Evolutionary conservation across 2,888 invertebrate genomes (phyloP), one percentile per base, ranked within the genome.

Genomic region (Sminthurides aquaticus): DNA sequence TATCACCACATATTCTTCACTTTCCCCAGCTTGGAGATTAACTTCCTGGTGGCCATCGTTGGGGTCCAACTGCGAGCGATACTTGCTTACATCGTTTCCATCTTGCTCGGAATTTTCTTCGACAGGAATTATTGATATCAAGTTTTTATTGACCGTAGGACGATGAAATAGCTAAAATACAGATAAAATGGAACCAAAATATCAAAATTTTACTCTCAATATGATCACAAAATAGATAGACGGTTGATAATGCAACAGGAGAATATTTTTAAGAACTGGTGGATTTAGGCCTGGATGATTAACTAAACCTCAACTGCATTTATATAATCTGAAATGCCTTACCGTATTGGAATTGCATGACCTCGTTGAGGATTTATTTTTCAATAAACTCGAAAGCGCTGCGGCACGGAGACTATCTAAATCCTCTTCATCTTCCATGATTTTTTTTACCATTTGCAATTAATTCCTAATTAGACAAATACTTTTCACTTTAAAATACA

Each of bases 351-450:
- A 60, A 34, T 61, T 61, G 25, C 60, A 62, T 15, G 64, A 43
- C 49, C 64, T 49, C 3, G 58, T 64, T 2, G 57, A 43, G 2
- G 64, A 57, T 49, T 67, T 67, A 34, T 70, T 72, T 49, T 61
- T 68, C 18, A 68, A 63, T 25, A 72, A 27, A 59, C 67, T 65
- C n/a, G 62, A 64, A 15, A 72, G 49, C 11, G 72, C 72, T 15
- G 70, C 70, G 27, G 69, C 69, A 22, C 72, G 57, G 28, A 72
- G 60, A 52, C 64, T 57, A 26, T 72, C 72, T 63, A 72, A 61
- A 54, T 72, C 72, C 34, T 69, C 72, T 49, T 64, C 64, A 20
- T 62, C 62, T 49, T 58, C 64, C 64, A 64, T 64, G 54, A 29
- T 64, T 24, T 20, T 8, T 5, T 15, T 8, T 20, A 52, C 52